A percentile compares a stretch with the other conserved stretches of the same genome.
phyloP scores from a whole-genome alignment of 2,113 vertebrate species.

The Isurus oxyrinchus region DNA sequence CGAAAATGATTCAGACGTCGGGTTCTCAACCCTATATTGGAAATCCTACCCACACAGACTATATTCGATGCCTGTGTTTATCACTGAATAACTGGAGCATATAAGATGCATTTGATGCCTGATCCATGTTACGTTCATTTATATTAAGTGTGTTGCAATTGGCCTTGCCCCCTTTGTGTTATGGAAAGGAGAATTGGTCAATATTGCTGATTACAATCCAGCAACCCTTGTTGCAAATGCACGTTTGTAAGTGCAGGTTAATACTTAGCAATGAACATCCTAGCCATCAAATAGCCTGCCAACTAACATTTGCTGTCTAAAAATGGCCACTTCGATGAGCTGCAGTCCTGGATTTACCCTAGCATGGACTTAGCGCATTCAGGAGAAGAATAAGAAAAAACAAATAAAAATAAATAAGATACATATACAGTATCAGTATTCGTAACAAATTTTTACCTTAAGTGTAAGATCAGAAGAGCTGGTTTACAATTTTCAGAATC shows the following conservation, averaged over 20 bases:
- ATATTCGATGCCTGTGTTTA: neutral
- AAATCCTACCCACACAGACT: neutral
- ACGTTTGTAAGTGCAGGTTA: neutral
- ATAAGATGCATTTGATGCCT: neutral
- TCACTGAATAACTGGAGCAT: neutral
- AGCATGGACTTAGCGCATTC: neutral
- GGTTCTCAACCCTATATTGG: neutral
- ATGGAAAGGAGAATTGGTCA: neutral
- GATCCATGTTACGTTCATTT: neutral
- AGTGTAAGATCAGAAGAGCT: neutral
- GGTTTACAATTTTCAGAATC: neutral
- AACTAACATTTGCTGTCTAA: neutral
- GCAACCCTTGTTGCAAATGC: neutral
- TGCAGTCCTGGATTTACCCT: neutral
- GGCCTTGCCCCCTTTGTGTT: neutral
- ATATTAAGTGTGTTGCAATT: neutral
- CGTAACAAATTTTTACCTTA: neutral
- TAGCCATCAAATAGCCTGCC: neutral
- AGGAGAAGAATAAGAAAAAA: neutral
- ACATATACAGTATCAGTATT: neutral
- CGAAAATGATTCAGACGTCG: neutral
- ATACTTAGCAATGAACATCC: neutral
- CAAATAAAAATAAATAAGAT: neutral
- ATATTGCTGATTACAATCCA: neutral
- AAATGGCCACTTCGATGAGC: neutral